Percentiles rank a stretch among this genome's conserved stretches.
phyloP scores from a whole-genome alignment of 1,140 invertebrate genomes.

The Chironomus tepperi region DNA sequence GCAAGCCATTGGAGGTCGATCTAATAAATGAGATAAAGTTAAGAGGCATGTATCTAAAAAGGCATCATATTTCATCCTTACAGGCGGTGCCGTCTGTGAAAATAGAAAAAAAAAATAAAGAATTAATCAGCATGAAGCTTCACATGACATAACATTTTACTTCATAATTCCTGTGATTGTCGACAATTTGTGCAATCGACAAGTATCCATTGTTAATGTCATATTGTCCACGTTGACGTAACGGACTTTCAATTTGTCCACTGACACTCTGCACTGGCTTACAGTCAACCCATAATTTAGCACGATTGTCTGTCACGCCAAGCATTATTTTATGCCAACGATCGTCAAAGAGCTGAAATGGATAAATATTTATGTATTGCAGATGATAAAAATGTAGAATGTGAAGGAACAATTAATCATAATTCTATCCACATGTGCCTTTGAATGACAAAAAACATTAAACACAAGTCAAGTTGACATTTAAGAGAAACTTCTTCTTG shows the following conservation, averaged over 20 bases:
- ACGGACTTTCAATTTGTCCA: constrained; percentile 33
- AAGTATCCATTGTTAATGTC: constrained; percentile 56
- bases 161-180: constrained; percentile 49
- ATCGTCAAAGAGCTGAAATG: constrained; percentile 55
- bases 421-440: background rate
- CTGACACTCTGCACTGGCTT: constrained; percentile 31
- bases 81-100: background rate
- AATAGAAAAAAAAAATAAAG: constrained; percentile 11
- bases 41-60: background rate
- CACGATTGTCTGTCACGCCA: constrained; percentile 53
- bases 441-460: background rate
- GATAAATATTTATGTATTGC: background rate
- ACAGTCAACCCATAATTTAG: constrained; percentile 65
- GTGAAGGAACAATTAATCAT: constrained; percentile 24
- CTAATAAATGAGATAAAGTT: constrained; percentile 40
- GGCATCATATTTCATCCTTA: background rate
- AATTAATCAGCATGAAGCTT: background rate
- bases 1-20: constrained; percentile 76
- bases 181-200: constrained; percentile 51
- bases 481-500: background rate
- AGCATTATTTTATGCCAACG: constrained; percentile 73
- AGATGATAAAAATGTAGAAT: constrained; percentile 25
- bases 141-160: constrained; percentile 42
- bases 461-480: background rate
- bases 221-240: constrained; percentile 49